phyloP scores from a whole-genome alignment of 2,113 vertebrate genomes.

The Leucoraja erinaceus region DNA sequence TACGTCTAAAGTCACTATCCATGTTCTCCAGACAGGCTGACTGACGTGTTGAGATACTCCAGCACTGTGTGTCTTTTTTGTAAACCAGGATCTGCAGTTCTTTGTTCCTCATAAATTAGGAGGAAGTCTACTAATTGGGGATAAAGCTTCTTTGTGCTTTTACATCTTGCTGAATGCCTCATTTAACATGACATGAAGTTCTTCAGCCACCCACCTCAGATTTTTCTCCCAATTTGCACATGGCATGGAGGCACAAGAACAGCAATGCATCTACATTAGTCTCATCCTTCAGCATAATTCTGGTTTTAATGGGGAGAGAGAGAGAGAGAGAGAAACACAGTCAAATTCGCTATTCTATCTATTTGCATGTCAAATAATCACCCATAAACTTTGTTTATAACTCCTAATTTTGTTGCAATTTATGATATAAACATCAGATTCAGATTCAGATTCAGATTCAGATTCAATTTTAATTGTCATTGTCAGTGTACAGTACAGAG shows the following conservation, averaged over 20 bases:
- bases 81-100: not conserved
- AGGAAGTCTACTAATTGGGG: too few relatives aligned
- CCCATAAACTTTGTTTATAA: not conserved
- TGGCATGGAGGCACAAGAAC: slow-evolving; percentile 51
- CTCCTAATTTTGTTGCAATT: not conserved
- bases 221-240: slow-evolving; percentile 54
- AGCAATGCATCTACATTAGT: slow-evolving; percentile 60
- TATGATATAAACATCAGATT: not conserved
- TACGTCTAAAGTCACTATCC: too few relatives aligned
- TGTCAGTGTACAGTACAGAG: too few relatives aligned
- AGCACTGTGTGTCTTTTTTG: too few relatives aligned
- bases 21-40: too few relatives aligned
- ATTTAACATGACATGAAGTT: not conserved
- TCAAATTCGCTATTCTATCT: not conserved
- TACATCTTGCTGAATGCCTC: too few relatives aligned
- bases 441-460: too few relatives aligned
- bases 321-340: not conserved
- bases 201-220: slow-evolving; percentile 47
- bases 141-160: too few relatives aligned
- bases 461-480: too few relatives aligned
- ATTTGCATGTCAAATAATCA: not conserved
- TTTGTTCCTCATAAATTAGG: not conserved
- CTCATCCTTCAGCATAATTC: slow-evolving; percentile 58
- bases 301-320: slow-evolving; percentile 43
- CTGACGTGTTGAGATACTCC: too few relatives aligned